These are phyloP conservation scores for Barbus barbus DNA, from an alignment of 2,113 vertebrate genomes.

Conservation along the genomic window DNA sequence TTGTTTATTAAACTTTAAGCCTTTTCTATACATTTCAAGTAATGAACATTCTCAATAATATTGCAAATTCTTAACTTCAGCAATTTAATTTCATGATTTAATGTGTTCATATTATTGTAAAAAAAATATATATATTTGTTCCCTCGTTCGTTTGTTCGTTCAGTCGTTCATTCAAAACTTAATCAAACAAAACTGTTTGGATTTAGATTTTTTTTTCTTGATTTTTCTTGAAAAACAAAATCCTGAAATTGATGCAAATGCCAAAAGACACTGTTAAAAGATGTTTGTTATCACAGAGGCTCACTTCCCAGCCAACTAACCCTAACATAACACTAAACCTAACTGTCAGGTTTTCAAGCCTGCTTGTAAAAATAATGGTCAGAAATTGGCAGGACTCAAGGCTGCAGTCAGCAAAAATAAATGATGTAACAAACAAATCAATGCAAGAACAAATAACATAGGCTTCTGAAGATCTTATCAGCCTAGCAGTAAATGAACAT, in stretches of 20 bases:
- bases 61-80: background rate
- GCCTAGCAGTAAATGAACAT: slow-evolving; percentile 12
- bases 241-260: background rate
- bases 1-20: background rate
- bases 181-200: background rate
- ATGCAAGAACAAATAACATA: background rate
- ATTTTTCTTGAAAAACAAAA: no score
- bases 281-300: background rate
- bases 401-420: background rate
- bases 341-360: background rate
- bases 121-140: no score
- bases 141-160: no score
- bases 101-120: no score
- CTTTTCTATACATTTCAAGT: background rate
- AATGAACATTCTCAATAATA: background rate
- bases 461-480: background rate
- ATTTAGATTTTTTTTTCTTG: no score
- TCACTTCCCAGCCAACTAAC: background rate
- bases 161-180: background rate
- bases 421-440: background rate
- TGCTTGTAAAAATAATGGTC: background rate
- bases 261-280: background rate
- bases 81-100: background rate
- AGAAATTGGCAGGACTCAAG: background rate
- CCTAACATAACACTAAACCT: no score